These are phyloP conservation scores for Mus caroli DNA, from an alignment of 2,797 vertebrate species.

Conservation along the genomic window DNA sequence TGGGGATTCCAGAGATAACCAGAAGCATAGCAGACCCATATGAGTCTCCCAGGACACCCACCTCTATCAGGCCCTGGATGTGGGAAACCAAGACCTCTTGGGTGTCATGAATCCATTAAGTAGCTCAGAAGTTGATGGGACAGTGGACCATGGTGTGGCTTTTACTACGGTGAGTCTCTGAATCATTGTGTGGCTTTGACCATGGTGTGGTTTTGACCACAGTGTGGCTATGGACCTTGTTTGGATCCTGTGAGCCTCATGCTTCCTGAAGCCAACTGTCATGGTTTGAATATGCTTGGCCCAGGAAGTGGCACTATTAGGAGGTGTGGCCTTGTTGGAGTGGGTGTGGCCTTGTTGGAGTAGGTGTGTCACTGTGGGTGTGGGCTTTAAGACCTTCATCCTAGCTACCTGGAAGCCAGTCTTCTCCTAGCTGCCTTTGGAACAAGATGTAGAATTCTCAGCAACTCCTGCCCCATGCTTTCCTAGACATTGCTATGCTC, in stretches of 20 bases:
- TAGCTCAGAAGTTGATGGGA: not conserved
- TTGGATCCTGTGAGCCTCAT: not conserved
- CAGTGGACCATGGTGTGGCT: not conserved
- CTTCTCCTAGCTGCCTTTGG: not conserved
- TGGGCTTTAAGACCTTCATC: not conserved
- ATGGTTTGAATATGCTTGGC: not conserved
- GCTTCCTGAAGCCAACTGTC: accelerated
- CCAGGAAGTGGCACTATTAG: not conserved
- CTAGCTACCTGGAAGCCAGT: not conserved
- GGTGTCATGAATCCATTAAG: not conserved
- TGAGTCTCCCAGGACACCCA: not conserved
- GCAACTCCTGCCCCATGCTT: not conserved
- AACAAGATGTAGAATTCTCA: not conserved
- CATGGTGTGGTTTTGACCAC: too few relatives aligned
- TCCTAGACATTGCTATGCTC: not conserved
- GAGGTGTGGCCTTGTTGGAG: not conserved
- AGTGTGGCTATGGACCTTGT: not conserved
- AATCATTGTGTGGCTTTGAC: too few relatives aligned
- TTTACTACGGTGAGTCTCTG: not conserved
- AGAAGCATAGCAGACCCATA: accelerated
- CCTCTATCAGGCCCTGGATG: accelerated
- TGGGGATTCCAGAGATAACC: accelerated
- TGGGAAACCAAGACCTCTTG: not conserved
- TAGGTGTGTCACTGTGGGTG: not conserved
- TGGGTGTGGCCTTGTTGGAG: not conserved